Base-by-base conservation (phyloP, 2,113 vertebrate genomes). In the Semicossyphus pulcher region DNA sequence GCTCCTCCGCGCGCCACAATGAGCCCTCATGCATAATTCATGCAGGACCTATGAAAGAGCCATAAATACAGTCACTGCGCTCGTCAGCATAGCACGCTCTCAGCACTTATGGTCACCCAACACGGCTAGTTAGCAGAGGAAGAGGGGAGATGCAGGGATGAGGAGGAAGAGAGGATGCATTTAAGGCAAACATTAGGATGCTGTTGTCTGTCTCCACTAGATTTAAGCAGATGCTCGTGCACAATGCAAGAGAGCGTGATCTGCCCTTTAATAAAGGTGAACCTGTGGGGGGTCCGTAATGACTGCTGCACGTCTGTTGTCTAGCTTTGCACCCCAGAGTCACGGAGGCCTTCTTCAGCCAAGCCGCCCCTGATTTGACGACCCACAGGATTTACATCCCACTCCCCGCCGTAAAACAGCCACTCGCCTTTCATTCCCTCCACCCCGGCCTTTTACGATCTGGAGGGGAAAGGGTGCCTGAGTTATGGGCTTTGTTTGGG, bases 11-110 rank as follows among this genome's bases (percentile, higher is more conserved):
- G 47, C 31, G 9, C 62, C 69, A 69, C 84, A 63, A 58, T 56
- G 78, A 77, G 60, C 59, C 54, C 76, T 90, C 86, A 88, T 92
- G 83, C 21, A 82, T 91, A 78, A 93, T 93, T 92, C 89, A 92
- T 87, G n/a, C 2, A 2, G 42, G 47, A 61, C 42, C 78, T 67
- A 81, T 89, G 87, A 86, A 85, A 78, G 78, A 88, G 57, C 79
- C 87, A 86, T 90, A 89, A 91, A 92, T 86, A 90, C 84, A 74
- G 69, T 74, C 62, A 36, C 58, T 61, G 23, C 2, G 51, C 69
- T 79, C 49, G 16, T 72, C 80, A 48, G 75, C 60, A 45, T 15
- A 25, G 68, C 82, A 52, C 60, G 14, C 45, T 60, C 81, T 80
- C 81, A 78, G 80, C 83, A 79, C 80, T 84, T 74, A 56, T 23